Percentiles rank a stretch among this genome's conserved stretches.
These are phyloP conservation scores for Hyposoter didymator DNA, from an alignment of 2,888 invertebrate species.

Conservation along the genomic window DNA sequence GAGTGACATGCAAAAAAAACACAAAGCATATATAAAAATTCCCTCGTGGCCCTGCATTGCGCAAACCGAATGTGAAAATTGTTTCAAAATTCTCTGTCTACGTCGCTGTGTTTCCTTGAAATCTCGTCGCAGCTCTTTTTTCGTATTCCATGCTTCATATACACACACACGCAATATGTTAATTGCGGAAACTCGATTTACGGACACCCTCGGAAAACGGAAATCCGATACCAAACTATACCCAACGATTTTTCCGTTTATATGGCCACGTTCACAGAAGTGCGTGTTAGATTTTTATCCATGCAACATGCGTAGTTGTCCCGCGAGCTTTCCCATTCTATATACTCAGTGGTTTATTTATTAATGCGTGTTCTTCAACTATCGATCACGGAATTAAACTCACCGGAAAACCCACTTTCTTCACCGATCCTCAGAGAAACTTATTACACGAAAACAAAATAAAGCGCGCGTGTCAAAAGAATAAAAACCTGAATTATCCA, in stretches of 20 bases:
- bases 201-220: slow-evolving; percentile 38
- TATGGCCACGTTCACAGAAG: not conserved
- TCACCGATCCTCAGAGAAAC: not conserved
- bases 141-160: too few species aligned
- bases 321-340: slow-evolving; percentile 3
- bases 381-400: slow-evolving; percentile 15
- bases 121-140: not conserved
- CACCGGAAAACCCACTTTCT: slow-evolving; percentile 6
- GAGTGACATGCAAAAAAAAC: not conserved
- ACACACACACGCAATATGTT: slow-evolving; percentile 18
- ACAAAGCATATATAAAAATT: slow-evolving; percentile 14
- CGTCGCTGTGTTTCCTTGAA: slow-evolving; percentile 12
- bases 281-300: not conserved
- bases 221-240: slow-evolving; percentile 43
- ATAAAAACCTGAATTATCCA: not conserved
- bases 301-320: slow-evolving; percentile 45
- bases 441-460: not conserved
- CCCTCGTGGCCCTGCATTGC: slow-evolving; percentile 61
- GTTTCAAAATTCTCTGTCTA: slow-evolving; percentile 52
- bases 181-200: slow-evolving; percentile 30
- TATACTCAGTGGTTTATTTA: slow-evolving; percentile 32
- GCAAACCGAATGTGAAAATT: slow-evolving; percentile 48
- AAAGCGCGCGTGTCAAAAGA: not conserved
- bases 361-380: slow-evolving; percentile 28
- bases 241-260: not conserved